phyloP scores from a whole-genome alignment of 2,888 invertebrate species.

The Dryomyza anilis region DNA sequence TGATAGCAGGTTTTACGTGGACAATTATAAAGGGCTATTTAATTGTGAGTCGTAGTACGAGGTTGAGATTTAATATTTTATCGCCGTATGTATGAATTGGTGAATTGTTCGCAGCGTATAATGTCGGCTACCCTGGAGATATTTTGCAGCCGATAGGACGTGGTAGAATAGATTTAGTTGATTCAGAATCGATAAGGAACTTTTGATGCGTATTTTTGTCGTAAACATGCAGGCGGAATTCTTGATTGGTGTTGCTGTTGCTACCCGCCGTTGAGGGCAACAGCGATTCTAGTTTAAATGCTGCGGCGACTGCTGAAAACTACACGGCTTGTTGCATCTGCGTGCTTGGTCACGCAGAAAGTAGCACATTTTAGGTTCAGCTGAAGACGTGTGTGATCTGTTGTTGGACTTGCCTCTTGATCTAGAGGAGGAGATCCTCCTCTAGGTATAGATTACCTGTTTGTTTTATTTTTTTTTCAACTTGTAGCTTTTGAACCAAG shows the following conservation, averaged over 20 bases:
- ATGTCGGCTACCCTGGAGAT: constrained; percentile 23
- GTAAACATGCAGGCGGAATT: constrained; percentile 18
- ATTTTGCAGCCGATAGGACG: constrained; percentile 22
- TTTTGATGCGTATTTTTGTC: constrained; percentile 8
- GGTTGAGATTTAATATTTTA: constrained; percentile 26
- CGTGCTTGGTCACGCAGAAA: constrained; percentile 24
- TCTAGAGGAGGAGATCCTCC: no score
- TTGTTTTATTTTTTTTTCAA: no score
- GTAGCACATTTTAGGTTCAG: constrained; percentile 20
- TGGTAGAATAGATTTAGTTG: constrained; percentile 34
- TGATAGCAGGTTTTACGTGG: constrained; percentile 32
- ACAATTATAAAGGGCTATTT: constrained; percentile 38
- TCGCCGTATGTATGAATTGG: constrained; percentile 32
- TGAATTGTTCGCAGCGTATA: constrained; percentile 35
- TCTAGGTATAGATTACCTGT: no score
- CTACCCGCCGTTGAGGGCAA: constrained; percentile 23
- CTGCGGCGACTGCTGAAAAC: no score
- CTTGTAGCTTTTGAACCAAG: no score
- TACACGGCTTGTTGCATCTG: constrained; percentile 18
- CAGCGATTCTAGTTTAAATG: constrained; percentile 28
- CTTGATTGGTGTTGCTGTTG: constrained; percentile 24
- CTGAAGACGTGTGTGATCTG: no score
- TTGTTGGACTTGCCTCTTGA: no score
- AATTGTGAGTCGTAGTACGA: constrained; percentile 34
- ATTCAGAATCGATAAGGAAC: constrained; percentile 37